Percentiles rank a stretch among this genome's conserved stretches.
phyloP scores from a whole-genome alignment of 1,140 invertebrate species.

The Drosophila ogumai region DNA sequence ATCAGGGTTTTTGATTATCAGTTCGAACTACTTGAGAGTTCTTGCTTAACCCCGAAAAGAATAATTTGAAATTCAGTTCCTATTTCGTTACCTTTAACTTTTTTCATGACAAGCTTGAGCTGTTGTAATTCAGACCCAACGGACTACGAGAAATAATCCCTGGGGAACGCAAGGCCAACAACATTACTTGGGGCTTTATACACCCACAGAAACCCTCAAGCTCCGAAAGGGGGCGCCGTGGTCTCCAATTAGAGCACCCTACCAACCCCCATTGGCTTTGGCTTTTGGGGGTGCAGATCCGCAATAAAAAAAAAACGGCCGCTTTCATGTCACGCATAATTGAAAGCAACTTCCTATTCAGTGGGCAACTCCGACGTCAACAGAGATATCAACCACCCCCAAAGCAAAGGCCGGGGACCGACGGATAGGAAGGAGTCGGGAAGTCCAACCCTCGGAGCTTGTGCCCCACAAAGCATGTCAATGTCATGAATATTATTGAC shows the following conservation, averaged over 20 bases:
- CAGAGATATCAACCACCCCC: slow-evolving; percentile 45
- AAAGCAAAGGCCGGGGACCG: neutral
- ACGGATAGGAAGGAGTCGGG: neutral
- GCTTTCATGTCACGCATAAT: slow-evolving; percentile 77
- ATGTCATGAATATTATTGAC: slow-evolving; percentile 82
- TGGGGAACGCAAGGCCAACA: neutral
- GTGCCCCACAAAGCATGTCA: slow-evolving; percentile 77
- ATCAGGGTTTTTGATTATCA: no score
- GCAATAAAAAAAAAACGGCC: slow-evolving; percentile 21
- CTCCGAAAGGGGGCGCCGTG: slow-evolving; percentile 9
- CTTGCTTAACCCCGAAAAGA: neutral
- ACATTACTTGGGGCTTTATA: neutral
- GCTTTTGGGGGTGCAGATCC: slow-evolving; percentile 30
- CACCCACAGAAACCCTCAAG: neutral
- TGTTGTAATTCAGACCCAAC: neutral
- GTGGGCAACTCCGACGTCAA: slow-evolving; percentile 38
- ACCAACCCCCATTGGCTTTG: slow-evolving; percentile 21
- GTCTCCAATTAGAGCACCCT: slow-evolving; percentile 55
- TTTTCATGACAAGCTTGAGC: neutral
- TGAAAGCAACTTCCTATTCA: slow-evolving; percentile 72
- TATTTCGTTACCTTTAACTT: neutral
- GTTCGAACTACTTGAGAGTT: neutral
- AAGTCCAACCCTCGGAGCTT: slow-evolving; percentile 26
- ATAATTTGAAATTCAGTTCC: neutral
- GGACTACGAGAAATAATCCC: slow-evolving; percentile 3